phyloP scores from a whole-genome alignment of 2,113 vertebrate genomes.

The Panthera uncia region DNA sequence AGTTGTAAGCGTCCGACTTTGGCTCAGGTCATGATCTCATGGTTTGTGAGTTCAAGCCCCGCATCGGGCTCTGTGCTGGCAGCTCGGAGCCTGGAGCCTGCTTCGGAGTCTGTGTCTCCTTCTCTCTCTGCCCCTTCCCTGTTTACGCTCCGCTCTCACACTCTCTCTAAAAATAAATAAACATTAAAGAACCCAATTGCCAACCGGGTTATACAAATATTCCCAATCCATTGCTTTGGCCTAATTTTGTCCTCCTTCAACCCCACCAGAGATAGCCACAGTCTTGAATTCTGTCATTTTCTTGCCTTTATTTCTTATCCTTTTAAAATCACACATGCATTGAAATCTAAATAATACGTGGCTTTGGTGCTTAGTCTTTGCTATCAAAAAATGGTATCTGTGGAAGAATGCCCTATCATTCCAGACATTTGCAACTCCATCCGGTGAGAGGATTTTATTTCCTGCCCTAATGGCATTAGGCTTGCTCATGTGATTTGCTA shows the following conservation, averaged over 20 bases:
- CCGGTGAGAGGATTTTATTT: not conserved
- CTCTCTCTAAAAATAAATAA: no score
- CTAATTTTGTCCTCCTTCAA: not conserved
- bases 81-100: no score
- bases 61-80: no score
- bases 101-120: no score
- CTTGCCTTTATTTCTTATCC: not conserved
- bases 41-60: no score
- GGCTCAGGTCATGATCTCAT: no score
- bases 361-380: not conserved
- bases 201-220: not conserved
- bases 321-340: not conserved
- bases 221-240: not conserved
- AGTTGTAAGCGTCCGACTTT: no score
- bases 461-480: no score
- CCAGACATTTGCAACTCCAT: not conserved
- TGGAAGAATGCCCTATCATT: not conserved
- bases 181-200: not conserved
- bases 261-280: not conserved
- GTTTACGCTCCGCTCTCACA: no score
- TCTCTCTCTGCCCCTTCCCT: no score
- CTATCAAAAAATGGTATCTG: not conserved
- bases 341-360: not conserved
- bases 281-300: not conserved
- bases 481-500: not conserved